Percentiles rank a stretch among this genome's conserved stretches.
Conservation (phyloP, 2,113 vertebrate genomes). For the Paradoxurus hermaphroditus region DNA sequence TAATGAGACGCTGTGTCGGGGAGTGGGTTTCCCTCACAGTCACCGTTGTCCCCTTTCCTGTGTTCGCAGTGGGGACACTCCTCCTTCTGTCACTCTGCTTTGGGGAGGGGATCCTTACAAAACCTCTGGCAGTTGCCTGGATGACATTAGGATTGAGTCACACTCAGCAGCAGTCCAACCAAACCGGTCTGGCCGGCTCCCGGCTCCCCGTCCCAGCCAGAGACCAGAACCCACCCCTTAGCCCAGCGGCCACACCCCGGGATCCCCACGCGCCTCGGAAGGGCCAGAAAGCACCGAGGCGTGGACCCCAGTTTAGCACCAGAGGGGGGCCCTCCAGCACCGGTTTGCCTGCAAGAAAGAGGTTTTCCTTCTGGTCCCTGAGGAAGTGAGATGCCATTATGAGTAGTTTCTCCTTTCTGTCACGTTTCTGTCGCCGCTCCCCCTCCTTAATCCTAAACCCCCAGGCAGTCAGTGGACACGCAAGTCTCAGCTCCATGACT, state of each 20-base stretch:
- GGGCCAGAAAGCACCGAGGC: not conserved
- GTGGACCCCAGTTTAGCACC: rapidly evolving
- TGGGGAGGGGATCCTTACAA: not conserved
- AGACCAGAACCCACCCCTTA: not conserved
- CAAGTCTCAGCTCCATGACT: rapidly evolving
- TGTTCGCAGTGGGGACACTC: not conserved
- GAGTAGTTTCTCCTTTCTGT: not conserved
- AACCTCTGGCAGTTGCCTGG: not conserved
- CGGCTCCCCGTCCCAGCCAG: not conserved
- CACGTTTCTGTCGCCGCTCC: not conserved
- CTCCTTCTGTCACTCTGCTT: not conserved
- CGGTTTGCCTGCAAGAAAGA: not conserved
- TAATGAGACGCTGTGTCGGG: rapidly evolving
- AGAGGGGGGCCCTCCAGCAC: rapidly evolving
- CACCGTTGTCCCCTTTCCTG: not conserved
- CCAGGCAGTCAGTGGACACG: rapidly evolving
- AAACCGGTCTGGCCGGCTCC: conserved; percentile 23
- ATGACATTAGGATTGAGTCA: conserved; percentile 10
- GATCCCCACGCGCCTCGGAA: not conserved
- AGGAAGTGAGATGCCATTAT: not conserved
- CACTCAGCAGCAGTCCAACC: not conserved
- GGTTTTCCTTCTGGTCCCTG: not conserved
- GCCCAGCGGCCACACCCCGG: not conserved
- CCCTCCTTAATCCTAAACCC: not conserved
- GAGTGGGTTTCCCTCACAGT: rapidly evolving